Evolutionary conservation across 1,140 invertebrate genomes (phyloP).

Genomic region (Idris sp.): DNA sequence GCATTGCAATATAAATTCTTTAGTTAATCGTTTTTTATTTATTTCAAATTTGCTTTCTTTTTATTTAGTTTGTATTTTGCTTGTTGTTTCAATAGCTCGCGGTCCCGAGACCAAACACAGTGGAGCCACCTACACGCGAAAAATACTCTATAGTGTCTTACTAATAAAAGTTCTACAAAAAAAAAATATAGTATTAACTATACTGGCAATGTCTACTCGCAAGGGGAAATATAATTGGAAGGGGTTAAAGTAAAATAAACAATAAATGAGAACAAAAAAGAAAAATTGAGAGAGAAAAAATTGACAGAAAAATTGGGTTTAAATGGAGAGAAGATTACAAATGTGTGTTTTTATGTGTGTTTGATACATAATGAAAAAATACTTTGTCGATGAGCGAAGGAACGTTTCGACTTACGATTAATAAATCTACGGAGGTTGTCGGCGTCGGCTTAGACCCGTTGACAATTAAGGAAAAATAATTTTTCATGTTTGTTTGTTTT

Average conservation of each 20-base stretch:
- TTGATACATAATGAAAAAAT: no score
- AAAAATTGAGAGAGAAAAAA: no score
- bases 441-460: no score
- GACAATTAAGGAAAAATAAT: no score
- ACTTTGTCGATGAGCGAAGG: constrained; percentile 38
- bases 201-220: constrained; percentile 58
- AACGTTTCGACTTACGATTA: constrained; percentile 49
- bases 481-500: no score
- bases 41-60: constrained; percentile 3
- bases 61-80: constrained; percentile 12
- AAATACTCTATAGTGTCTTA: constrained; percentile 44
- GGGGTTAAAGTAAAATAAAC: constrained; percentile 9
- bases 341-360: no score
- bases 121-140: constrained; percentile 39
- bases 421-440: constrained; percentile 15
- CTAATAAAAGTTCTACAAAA: constrained; percentile 39
- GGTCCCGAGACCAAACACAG: constrained; percentile 58
- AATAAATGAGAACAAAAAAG: no score
- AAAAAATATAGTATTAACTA: constrained; percentile 56
- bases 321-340: no score
- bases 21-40: constrained; percentile 34
- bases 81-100: no score
- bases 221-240: constrained; percentile 22
- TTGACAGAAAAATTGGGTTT: no score
- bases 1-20: constrained; percentile 40